Evolutionary conservation across 2,797 vertebrate genomes (phyloP).

Genomic region (Anabas testudineus): DNA sequence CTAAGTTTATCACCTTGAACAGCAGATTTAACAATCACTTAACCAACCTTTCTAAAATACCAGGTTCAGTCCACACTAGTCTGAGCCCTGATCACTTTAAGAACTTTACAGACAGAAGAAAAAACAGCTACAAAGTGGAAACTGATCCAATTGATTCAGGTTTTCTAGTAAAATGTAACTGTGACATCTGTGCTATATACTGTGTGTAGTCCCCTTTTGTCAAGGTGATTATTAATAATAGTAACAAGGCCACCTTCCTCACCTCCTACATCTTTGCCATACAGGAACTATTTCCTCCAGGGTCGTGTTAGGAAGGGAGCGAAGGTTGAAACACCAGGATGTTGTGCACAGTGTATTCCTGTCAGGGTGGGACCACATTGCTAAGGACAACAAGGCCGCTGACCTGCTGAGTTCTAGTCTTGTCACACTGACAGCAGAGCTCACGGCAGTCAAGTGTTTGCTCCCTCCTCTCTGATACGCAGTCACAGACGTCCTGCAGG

Average conservation of each 20-base stretch:
- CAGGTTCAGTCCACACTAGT: no score
- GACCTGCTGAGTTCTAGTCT: constrained; percentile 32
- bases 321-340: constrained; percentile 52
- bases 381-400: constrained; percentile 45
- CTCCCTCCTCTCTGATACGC: neutral
- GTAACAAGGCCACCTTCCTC: neutral
- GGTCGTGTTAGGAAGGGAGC: constrained; percentile 24
- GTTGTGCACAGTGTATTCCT: constrained; percentile 51
- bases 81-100: no score
- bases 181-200: no score
- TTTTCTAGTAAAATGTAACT: no score
- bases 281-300: constrained; percentile 40
- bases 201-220: neutral
- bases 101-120: no score
- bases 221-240: neutral
- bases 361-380: constrained; percentile 42
- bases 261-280: constrained; percentile 18
- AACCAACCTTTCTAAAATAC: no score
- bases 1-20: no score
- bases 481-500: neutral
- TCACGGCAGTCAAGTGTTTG: constrained; percentile 17
- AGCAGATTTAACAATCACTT: no score
- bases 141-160: no score
- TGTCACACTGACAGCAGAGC: constrained; percentile 20
- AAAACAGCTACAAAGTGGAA: no score